Base-by-base conservation (phyloP, 1,140 invertebrate genomes). In the Luehdorfia chinensis region DNA sequence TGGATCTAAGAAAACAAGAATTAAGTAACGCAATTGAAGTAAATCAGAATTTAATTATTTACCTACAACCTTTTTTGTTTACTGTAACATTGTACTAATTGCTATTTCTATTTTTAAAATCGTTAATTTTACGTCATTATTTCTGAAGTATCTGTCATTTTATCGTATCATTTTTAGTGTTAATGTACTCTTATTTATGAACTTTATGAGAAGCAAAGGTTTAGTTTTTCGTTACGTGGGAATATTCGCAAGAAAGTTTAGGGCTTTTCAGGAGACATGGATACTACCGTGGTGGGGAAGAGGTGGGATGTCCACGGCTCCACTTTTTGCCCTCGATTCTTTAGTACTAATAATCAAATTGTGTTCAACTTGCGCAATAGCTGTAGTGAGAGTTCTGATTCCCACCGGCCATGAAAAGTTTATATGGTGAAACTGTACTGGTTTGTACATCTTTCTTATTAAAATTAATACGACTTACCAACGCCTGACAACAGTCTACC, bases 391-490 rank as follows among this genome's bases (percentile, higher is more conserved):
- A 28, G 31, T 78, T 11, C 30, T 85, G 0, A 62, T 85, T 33
- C n/a, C 78, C 81, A 8, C 72, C 70, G 1, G 47, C 62, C 1
- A 62, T 76, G 67, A 85, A 81, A 44, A 80, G 57, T 52, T 60
- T 85, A 18, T 63, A 79, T 28, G 78, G 78, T 15, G 81, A 85
- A 43, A 85, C 81, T 30, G 59, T 83, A 36, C 33, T 83, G 58
- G 81, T 83, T 47, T 50, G 49, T 57, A 14, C 1, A n/a, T 16
- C 33, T 9, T 12, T 16, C 2, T 6, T n/a, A 28, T 28, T n/a
- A n/a, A n/a, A n/a, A n/a, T n/a, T n/a, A n/a, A n/a, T n/a, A n/a
- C n/a, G n/a, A n/a, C n/a, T n/a, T n/a, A n/a, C n/a, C n/a, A n/a
- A n/a, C n/a, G n/a, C n/a, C n/a, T n/a, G n/a, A n/a, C n/a, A n/a